Evolutionary conservation across 2,797 vertebrate genomes (phyloP).

Genomic region (Acropternis orthonyx): DNA sequence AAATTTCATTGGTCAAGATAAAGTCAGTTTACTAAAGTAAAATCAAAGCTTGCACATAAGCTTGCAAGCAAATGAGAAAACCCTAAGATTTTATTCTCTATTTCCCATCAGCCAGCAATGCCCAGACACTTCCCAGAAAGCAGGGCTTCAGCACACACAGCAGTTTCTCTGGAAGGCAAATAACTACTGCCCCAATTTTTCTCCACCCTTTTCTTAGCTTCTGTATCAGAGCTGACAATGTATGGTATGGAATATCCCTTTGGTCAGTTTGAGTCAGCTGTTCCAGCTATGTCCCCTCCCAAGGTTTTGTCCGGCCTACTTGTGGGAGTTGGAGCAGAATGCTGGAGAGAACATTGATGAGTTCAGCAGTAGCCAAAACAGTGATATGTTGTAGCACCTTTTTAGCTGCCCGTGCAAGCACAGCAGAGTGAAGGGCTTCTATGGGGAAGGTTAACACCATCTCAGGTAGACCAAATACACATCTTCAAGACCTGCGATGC

Average conservation of each 20-base stretch:
- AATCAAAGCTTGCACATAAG: background rate
- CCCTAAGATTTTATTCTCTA: background rate
- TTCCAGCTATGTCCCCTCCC: background rate
- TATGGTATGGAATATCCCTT: background rate
- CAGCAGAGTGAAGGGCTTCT: too few relatives aligned
- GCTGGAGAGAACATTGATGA: background rate
- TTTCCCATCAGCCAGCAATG: background rate
- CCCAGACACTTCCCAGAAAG: background rate
- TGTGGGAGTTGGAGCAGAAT: background rate
- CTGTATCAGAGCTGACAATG: background rate
- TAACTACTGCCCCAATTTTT: background rate
- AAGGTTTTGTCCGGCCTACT: background rate
- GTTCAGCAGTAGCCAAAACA: too few relatives aligned
- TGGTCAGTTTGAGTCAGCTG: background rate
- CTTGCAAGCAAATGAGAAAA: background rate
- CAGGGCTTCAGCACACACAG: background rate
- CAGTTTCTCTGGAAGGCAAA: background rate
- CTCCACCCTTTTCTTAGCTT: background rate
- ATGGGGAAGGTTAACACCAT: too few relatives aligned
- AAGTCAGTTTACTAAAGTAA: background rate
- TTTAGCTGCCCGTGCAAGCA: too few relatives aligned
- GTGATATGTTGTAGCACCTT: too few relatives aligned
- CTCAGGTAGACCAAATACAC: too few relatives aligned
- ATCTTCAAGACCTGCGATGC: too few relatives aligned
- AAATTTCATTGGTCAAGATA: background rate